These are phyloP conservation scores for Megalops atlanticus DNA, from an alignment of 2,113 vertebrate genomes.

Conservation along the genomic window DNA sequence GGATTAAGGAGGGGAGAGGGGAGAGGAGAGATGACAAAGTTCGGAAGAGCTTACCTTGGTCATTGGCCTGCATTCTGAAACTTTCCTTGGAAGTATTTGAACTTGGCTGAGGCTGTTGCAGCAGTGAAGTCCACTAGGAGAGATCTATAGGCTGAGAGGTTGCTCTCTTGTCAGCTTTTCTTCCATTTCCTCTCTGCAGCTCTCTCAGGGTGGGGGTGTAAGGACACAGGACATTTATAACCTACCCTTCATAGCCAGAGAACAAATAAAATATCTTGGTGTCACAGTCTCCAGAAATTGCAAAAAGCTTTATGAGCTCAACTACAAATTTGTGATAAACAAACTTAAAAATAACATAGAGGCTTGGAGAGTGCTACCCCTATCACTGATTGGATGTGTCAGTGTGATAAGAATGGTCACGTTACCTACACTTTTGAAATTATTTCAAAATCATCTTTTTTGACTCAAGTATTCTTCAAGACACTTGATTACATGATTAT, in stretches of 20 bases:
- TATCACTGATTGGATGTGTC: conserved; percentile 16
- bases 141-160: no score
- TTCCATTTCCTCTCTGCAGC: no score
- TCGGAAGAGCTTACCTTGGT: no score
- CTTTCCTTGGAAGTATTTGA: no score
- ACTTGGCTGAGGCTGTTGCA: no score
- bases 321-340: background rate
- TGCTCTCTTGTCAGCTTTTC: no score
- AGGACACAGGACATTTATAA: no score
- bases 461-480: conserved; percentile 15
- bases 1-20: no score
- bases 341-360: conserved; percentile 17
- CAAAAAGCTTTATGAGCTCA: conserved; percentile 13
- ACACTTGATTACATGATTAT: conserved; percentile 17
- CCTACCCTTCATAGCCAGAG: conserved; percentile 16
- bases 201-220: no score
- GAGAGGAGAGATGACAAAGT: no score
- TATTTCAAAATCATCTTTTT: conserved; percentile 25
- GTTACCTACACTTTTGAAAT: background rate
- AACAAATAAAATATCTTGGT: conserved; percentile 30
- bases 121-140: no score
- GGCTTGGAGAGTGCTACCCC: background rate
- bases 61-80: no score
- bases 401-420: conserved; percentile 19
- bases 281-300: conserved; percentile 22